Conservation (phyloP, 2,888 invertebrate genomes). For the Dione juno region DNA sequence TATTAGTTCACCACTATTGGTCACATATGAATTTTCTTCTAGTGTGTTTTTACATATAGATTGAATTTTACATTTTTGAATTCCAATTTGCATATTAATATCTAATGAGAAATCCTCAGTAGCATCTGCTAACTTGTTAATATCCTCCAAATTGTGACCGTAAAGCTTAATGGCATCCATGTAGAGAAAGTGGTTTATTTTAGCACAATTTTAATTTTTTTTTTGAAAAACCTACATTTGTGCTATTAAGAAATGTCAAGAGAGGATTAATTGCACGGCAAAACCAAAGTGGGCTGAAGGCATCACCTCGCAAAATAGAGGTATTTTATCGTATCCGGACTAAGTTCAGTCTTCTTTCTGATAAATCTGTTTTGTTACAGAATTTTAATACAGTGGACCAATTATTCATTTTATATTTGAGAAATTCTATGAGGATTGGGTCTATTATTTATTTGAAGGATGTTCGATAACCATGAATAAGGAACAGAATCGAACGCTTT, state of each 20-base stretch:
- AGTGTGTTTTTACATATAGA: background rate
- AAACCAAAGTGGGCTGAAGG: background rate
- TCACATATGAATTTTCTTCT: background rate
- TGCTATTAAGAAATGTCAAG: background rate
- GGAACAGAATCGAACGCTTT: too few relatives aligned
- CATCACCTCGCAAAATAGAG: background rate
- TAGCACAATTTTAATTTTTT: background rate
- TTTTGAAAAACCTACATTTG: background rate
- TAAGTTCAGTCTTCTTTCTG: too few relatives aligned
- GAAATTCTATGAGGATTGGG: too few relatives aligned
- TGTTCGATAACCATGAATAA: too few relatives aligned
- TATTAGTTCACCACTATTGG: conserved; percentile 15
- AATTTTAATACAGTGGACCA: too few relatives aligned
- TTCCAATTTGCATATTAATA: conserved; percentile 18
- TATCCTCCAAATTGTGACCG: background rate
- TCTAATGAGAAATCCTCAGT: conserved; percentile 8
- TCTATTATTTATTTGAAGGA: too few relatives aligned
- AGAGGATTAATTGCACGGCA: background rate
- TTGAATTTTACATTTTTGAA: conserved; percentile 21
- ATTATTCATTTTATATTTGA: too few relatives aligned
- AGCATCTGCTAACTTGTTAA: background rate
- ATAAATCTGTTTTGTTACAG: too few relatives aligned
- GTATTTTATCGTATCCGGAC: too few relatives aligned
- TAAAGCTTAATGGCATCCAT: conserved; percentile 19
- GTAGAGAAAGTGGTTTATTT: background rate